These are phyloP conservation scores for Monochamus saltuarius DNA, from an alignment of 1,140 invertebrate genomes.

Conservation along the genomic window DNA sequence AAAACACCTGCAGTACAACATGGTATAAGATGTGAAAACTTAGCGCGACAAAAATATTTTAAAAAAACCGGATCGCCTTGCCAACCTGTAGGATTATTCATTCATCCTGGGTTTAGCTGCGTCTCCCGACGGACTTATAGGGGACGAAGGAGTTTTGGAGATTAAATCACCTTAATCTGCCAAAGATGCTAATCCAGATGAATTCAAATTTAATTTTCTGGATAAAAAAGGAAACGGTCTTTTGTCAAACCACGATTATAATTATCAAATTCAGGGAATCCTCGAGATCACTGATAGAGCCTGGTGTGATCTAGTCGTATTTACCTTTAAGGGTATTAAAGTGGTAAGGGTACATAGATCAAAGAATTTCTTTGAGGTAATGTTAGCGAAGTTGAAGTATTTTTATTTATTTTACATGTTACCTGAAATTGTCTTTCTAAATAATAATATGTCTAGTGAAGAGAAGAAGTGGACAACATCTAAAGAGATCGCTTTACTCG, in stretches of 20 bases:
- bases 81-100: background rate
- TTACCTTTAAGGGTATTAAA: background rate
- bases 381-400: background rate
- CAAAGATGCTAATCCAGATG: background rate
- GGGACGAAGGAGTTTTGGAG: background rate
- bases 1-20: too few relatives aligned
- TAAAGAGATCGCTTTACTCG: too few relatives aligned
- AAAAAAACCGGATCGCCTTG: too few relatives aligned
- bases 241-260: background rate
- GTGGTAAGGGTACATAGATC: background rate
- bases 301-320: too few relatives aligned
- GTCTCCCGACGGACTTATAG: background rate
- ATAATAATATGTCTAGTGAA: too few relatives aligned
- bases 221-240: background rate
- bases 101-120: background rate
- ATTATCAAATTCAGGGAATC: slow-evolving; percentile 1
- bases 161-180: background rate
- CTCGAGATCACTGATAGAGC: too few relatives aligned
- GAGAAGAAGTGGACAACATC: too few relatives aligned
- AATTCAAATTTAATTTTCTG: background rate
- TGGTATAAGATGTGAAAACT: too few relatives aligned
- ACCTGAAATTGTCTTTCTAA: too few relatives aligned
- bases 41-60: too few relatives aligned
- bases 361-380: background rate
- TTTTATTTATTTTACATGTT: too few relatives aligned